Conservation (phyloP, 2,113 vertebrate genomes). For the Otus sunia region DNA sequence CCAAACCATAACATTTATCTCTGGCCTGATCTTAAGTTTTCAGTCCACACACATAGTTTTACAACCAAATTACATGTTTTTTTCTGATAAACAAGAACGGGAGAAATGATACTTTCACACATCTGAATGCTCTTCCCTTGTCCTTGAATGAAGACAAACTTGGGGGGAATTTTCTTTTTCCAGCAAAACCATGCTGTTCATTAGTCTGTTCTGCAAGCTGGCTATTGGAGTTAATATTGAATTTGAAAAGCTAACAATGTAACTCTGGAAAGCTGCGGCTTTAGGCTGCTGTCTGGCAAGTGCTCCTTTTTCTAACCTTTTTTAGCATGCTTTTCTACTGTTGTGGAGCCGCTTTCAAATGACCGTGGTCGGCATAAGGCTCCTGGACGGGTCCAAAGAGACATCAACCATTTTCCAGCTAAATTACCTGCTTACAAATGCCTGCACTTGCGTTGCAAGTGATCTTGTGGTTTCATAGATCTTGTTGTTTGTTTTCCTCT, state of each 20-base stretch:
- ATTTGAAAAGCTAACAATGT: background rate
- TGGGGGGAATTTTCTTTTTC: background rate
- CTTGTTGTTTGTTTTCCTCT: background rate
- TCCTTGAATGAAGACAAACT: background rate
- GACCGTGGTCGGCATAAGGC: background rate
- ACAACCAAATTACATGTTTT: background rate
- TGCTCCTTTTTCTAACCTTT: background rate
- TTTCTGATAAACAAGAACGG: background rate
- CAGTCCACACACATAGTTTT: background rate
- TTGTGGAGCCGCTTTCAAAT: background rate
- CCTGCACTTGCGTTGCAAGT: background rate
- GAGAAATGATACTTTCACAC: background rate
- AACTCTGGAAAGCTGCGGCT: background rate
- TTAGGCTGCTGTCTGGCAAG: background rate
- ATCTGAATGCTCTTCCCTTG: background rate
- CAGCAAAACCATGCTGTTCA: background rate
- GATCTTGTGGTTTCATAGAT: background rate
- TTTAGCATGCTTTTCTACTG: background rate
- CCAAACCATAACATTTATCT: constrained; percentile 14
- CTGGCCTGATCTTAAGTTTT: constrained; percentile 8
- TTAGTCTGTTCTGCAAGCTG: background rate
- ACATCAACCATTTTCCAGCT: background rate
- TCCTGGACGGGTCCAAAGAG: background rate
- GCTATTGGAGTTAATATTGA: background rate
- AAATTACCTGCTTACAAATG: constrained; percentile 9